Base-by-base conservation (phyloP, 2,888 invertebrate species). In the Myopa tessellatipennis region DNA sequence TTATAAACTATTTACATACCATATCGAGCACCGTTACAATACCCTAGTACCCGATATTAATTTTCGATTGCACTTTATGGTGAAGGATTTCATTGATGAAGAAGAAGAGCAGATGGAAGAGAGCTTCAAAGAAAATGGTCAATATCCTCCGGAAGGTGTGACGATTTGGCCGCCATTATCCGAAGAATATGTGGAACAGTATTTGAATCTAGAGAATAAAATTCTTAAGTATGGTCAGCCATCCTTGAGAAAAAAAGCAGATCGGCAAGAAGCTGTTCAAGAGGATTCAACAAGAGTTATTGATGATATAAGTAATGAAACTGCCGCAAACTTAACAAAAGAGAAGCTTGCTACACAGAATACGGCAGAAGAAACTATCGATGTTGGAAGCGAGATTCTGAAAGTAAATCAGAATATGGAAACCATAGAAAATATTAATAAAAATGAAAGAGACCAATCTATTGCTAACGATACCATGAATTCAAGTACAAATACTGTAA, bases 1-100 rank as follows among this genome's bases (percentile, higher is more conserved):
- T 73, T 89, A 87, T 67, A 87, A 86, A 76, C 70, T 88, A 18
- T 88, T 87, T 70, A 86, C 87, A 0, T 85, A 87, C 77, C 85
- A 87, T 73, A 83, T 87, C 0, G 89, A 89, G 78, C 89, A 88
- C 76, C 83, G 89, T 45, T 88, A 89, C 67, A 88, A 87, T 76
- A 88, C 88, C 0, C 81, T 89, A 0, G 82, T 87, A 60, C 83
- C 85, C 1, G 89, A 89, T 76, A 80, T 88, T 76, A 83, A 87
- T 82, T 81, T 89, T 83, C 77, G 86, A 79, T 78, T 87, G 83
- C 80, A 84, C 84, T 79, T 87, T 74, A 84, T 88, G 77, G 85
- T 89, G 0, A 88, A 88, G 73, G 88, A 89, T 77, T 89, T 83
- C 75, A 85, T 89, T n/a, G 82, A 86, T 63, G 81, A 81, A n/a